These are phyloP conservation scores for Sinocyclocheilus rhinocerous DNA, from an alignment of 2,113 vertebrate genomes.

Conservation along the genomic window DNA sequence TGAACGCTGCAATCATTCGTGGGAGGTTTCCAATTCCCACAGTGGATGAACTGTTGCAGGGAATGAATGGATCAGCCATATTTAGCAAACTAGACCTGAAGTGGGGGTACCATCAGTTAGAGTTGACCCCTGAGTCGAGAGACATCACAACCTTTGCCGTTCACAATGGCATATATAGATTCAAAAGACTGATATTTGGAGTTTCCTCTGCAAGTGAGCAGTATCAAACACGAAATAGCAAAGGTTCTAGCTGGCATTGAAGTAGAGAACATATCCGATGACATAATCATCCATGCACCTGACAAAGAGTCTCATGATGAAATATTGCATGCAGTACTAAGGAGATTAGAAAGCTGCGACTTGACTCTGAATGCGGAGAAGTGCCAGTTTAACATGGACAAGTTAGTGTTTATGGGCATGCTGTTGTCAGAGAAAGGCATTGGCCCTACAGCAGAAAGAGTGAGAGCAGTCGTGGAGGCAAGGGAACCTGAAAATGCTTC, in stretches of 20 bases:
- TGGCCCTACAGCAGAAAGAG: not conserved
- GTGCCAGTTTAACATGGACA: slow-evolving; percentile 48
- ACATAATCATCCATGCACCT: not conserved
- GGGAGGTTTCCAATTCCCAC: too few relatives aligned
- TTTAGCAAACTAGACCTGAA: too few relatives aligned
- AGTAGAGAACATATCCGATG: not conserved
- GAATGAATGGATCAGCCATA: too few relatives aligned
- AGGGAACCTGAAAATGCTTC: slow-evolving; percentile 35
- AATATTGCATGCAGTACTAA: not conserved
- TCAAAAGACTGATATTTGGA: too few relatives aligned
- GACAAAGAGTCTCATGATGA: not conserved
- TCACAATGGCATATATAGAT: too few relatives aligned
- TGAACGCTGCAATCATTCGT: too few relatives aligned
- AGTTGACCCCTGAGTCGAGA: too few relatives aligned
- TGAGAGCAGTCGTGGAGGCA: slow-evolving; percentile 26
- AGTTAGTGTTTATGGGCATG: slow-evolving; percentile 32
- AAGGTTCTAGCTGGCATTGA: not conserved
- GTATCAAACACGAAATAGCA: too few relatives aligned
- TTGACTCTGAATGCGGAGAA: slow-evolving; percentile 30
- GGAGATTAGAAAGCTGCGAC: not conserved
- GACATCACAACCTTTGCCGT: too few relatives aligned
- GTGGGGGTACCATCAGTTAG: too few relatives aligned
- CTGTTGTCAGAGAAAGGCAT: slow-evolving; percentile 29
- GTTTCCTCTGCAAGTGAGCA: too few relatives aligned
- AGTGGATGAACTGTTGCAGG: too few relatives aligned